Base-by-base conservation (phyloP, 37 sponge, comb jelly and placozoan species). In the Chondrosia reniformis region DNA sequence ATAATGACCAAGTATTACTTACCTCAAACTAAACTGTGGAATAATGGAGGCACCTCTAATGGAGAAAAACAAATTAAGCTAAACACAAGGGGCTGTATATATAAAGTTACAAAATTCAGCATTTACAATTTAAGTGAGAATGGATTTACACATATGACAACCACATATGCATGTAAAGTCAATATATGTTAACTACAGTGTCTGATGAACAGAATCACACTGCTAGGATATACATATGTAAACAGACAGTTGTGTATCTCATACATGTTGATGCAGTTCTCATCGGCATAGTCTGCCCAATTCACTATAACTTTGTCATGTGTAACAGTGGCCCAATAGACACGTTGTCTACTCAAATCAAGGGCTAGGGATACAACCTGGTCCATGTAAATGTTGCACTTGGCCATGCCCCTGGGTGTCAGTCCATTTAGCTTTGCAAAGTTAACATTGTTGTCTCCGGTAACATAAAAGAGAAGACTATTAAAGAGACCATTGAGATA, bases 261-360 rank as follows among this genome's bases (percentile, higher is more conserved):
- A 33, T 36, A 69, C 72, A 41, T 69, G 72, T 69, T 34, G n/a
- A 1, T 21, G 36, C 72, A 69, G 2, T 13, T 69, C 43, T 69
- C 72, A 36, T 25, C 42, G n/a, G 22, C 24, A 44, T 69, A 69
- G 43, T 40, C 41, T 4, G 72, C 72, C 72, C 72, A 69, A 44
- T 69, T 69, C 42, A 69, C 22, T 1, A 69, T 2, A n/a, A 69
- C 44, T 3, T 44, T 41, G 12, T n/a, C 3, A 24, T 38, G 42
- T 24, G n/a, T 34, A 21, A 69, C 15, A 1, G 72, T 39, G 25
- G 42, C 72, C 72, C 72, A 69, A 40, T 39, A 69, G 1, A 69
- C 41, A 21, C 72, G 15, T 44, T 69, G 3, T 21, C 43, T 69
- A 13, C 2, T 24, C n/a, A 39, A 21, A 44, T 69, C 72, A 31